Evolutionary conservation across 2,797 vertebrate species (phyloP).

Genomic region (Microctenopoma stevenorrisi): DNA sequence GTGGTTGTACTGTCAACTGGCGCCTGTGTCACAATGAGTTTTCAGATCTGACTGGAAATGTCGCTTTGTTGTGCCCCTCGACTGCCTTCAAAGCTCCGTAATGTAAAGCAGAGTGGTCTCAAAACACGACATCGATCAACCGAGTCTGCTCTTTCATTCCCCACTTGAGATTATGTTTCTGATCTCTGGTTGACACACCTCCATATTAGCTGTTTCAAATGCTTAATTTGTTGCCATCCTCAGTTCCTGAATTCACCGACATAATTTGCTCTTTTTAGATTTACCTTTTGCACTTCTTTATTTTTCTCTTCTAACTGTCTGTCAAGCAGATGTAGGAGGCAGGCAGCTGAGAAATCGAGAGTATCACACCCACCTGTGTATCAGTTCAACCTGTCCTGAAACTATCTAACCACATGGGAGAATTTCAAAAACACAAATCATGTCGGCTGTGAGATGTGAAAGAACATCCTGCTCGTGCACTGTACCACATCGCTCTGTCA

Average conservation of each 20-base stretch:
- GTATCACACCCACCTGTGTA: conserved; percentile 63
- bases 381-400: conserved; percentile 69
- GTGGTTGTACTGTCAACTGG: conserved; percentile 67
- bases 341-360: conserved; percentile 46
- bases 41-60: conserved; percentile 68
- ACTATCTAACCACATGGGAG: conserved; percentile 71
- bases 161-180: conserved; percentile 30
- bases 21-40: conserved; percentile 61
- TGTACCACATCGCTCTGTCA: conserved; percentile 38
- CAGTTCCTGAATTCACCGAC: conserved; percentile 22
- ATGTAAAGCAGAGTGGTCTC: conserved; percentile 51
- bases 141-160: conserved; percentile 45
- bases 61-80: conserved; percentile 52
- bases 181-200: conserved; percentile 23
- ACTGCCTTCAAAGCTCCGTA: conserved; percentile 16
- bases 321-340: conserved; percentile 50
- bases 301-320: conserved; percentile 33
- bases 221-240: conserved; percentile 13
- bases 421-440: conserved; percentile 55
- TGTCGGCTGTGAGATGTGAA: conserved; percentile 54
- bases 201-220: not conserved
- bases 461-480: conserved; percentile 74
- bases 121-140: conserved; percentile 63
- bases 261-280: not conserved
- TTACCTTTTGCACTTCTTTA: conserved; percentile 21